Conservation (phyloP, 2,797 vertebrate genomes). For the Enteromius unitaeniatus region DNA sequence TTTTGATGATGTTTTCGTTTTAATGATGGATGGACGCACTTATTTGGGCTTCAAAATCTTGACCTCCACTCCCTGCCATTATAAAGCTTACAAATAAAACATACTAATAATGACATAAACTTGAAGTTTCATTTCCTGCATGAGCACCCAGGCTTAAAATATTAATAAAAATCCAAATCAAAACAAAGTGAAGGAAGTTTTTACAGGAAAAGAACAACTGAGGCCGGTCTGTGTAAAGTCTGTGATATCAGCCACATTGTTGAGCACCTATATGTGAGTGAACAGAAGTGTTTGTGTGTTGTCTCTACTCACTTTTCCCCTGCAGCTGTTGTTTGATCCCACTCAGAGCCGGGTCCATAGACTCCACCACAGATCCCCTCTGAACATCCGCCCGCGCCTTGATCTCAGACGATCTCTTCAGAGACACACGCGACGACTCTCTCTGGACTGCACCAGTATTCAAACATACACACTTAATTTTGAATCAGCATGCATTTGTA, state of each 20-base stretch:
- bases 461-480: slow-evolving; percentile 1
- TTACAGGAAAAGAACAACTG: neutral
- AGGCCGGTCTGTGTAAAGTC: neutral
- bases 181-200: neutral
- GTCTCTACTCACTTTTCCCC: slow-evolving; percentile 62
- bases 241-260: neutral
- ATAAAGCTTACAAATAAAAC: neutral
- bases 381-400: slow-evolving; percentile 62
- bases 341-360: slow-evolving; percentile 33
- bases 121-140: neutral
- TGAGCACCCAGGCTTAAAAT: neutral
- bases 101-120: neutral
- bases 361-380: slow-evolving; percentile 61
- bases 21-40: neutral
- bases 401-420: slow-evolving; percentile 72
- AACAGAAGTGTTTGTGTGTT: neutral
- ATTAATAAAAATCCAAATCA: neutral
- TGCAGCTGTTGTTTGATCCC: slow-evolving; percentile 56
- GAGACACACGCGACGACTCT: slow-evolving; percentile 69
- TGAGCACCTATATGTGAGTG: slow-evolving; percentile 15
- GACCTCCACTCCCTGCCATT: neutral
- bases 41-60: neutral
- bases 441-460: slow-evolving; percentile 71
- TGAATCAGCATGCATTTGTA: neutral
- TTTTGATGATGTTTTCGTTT: too few species aligned